Conservation (phyloP, 2,797 vertebrate genomes). For the Pygocentrus nattereri region DNA sequence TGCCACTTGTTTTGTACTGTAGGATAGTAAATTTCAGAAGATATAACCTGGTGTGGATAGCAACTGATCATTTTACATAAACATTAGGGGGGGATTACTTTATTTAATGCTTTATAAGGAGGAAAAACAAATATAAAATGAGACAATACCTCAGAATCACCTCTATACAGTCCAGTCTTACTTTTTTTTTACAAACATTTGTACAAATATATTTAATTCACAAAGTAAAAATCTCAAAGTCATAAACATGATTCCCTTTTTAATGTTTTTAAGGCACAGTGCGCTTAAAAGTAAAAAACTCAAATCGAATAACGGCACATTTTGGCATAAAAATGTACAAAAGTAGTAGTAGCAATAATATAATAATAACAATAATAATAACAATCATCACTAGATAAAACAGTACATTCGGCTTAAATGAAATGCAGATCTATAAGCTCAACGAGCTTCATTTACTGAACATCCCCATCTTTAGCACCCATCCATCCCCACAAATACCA, state of each 20-base stretch:
- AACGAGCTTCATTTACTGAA: background rate
- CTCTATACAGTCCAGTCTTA: too few species aligned
- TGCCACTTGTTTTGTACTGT: constrained; percentile 36
- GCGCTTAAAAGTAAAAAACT: background rate
- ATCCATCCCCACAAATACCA: too few species aligned
- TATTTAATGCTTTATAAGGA: too few species aligned
- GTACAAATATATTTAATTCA: background rate
- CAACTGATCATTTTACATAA: too few species aligned
- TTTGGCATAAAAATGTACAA: constrained; percentile 32
- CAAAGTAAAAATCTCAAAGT: background rate
- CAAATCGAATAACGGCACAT: background rate
- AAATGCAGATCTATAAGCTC: constrained; percentile 16
- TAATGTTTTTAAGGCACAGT: constrained; percentile 22
- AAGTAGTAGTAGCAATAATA: background rate
- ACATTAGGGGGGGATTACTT: too few species aligned
- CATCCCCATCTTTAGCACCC: too few species aligned
- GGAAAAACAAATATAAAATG: background rate
- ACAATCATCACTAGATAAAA: constrained; percentile 7
- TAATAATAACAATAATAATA: constrained; percentile 43
- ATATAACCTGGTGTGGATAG: too few species aligned
- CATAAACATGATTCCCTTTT: constrained; percentile 45
- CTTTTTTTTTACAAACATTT: too few species aligned
- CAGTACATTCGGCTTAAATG: background rate
- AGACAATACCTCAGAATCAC: background rate
- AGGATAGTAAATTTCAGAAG: background rate